Conservation (phyloP, 2,113 vertebrate species). For the Mirza zaza region DNA sequence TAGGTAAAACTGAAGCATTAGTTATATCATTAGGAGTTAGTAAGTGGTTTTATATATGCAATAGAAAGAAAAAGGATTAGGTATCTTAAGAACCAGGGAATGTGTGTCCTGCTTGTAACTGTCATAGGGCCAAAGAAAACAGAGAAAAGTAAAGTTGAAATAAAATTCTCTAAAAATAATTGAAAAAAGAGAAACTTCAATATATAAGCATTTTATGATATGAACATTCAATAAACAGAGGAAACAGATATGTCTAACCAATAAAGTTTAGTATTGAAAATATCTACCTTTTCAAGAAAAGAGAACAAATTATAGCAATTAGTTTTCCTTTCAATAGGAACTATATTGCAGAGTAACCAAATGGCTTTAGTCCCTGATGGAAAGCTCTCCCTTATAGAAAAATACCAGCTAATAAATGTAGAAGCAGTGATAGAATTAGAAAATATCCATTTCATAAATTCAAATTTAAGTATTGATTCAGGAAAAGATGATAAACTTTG, state of each 20-base stretch:
- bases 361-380: neutral
- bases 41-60: neutral
- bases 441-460: neutral
- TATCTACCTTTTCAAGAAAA: neutral
- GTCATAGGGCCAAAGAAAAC: neutral
- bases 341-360: neutral
- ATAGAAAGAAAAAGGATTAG: slow-evolving; percentile 27
- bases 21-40: neutral
- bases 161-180: slow-evolving; percentile 23
- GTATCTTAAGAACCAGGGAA: neutral
- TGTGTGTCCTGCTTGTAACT: neutral
- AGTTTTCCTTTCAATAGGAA: neutral
- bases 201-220: neutral
- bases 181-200: neutral
- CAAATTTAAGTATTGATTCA: neutral
- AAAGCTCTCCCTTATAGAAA: neutral
- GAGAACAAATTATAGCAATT: neutral
- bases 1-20: neutral
- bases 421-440: neutral
- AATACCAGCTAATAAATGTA: neutral
- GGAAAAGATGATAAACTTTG: neutral
- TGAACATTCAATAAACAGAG: neutral
- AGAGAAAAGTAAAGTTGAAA: slow-evolving; percentile 42
- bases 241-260: neutral
- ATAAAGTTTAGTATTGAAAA: neutral